Evolutionary conservation across 2,888 invertebrate genomes (phyloP), one percentile per base, ranked within the genome.

Genomic region (Euphydryas editha): DNA sequence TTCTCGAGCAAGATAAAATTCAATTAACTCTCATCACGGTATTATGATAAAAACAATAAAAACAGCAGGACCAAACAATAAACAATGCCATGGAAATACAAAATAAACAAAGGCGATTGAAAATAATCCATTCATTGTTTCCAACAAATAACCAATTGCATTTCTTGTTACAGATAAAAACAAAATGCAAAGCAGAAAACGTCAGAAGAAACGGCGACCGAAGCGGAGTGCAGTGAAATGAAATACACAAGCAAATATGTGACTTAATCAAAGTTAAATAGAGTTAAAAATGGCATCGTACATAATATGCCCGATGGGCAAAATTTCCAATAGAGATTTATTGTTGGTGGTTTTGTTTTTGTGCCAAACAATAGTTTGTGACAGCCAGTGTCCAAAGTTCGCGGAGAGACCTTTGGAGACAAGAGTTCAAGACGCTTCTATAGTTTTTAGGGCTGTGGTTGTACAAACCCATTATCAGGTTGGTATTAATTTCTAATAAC

Each of bases 381-480:
- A 91, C 84, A 88, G 90, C 74, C 90, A 85, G 80, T 92, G 92
- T 80, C 92, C 92, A 24, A 92, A 92, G 86, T 90, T 85, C 51
- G 92, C 92, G n/a, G 92, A 91, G 75, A 88, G 86, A 69, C 89
- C 92, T 46, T 83, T 94, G 18, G 93, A 94, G 83, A 93, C 93
- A 49, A 79, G 94, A 74, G 90, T 93, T 66, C 88, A 93, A 79
- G 90, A 92, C 69, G 92, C 94, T 71, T 87, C 92, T 46, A 90
- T 94, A 81, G 93, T 94, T 77, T 93, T 94, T 83, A 87, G 93
- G 68, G 93, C 92, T 11, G 92, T 93, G 64, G 90, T 91, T 56
- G 86, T 92, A 51, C 89, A 92, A 71, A 84, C 89, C 60, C 85
- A 90, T 80, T 86, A 79, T 78, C 86, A 88, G 89, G 92, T 92